Evolutionary conservation across 2,113 vertebrate genomes (phyloP), one percentile per base, ranked within the genome.

Genomic region (Oryzias curvinotus): DNA sequence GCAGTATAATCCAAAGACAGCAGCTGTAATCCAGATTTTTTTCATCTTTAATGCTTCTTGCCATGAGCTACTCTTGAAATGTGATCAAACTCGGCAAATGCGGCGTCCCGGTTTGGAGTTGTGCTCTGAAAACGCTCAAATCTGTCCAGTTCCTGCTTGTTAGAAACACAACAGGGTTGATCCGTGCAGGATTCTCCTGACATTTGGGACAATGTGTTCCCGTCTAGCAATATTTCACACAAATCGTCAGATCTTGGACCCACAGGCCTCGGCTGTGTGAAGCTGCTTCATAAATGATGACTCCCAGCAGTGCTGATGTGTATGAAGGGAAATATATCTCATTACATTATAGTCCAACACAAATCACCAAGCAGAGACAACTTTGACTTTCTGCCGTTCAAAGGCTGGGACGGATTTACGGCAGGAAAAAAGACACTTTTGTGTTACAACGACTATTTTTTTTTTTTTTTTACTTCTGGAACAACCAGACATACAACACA

Each of bases 221-320:
- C 36, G 1, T 36, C 36, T 64, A 6, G 6, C 54, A 64, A 46
- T 17, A 45, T 51, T 41, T 51, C 36, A 50, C 14, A 59, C 7
- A 14, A 10, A 50, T 18, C 3, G 13, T 15, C 14, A 23, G 7
- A 52, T 16, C 7, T 14, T 26, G 23, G 50, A 26, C 50, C 7
- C 12, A 52, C 14, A 26, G 23, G 13, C 44, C 7, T 14, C 25
- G 18, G 30, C 36, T 47, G n/a, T n/a, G 3, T 17, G 18, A 28
- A 59, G 60, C 18, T 46, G 1, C 58, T 51, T 56, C 41, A 59
- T 36, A 17, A 48, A 18, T 46, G 25, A 54, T 21, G 15, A 46
- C 26, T 41, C 4, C n/a, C 10, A 28, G 14, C n/a, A 30, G 43
- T 56, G 44, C 18, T 41, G 42, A 49, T 50, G 18, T 25, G 26